Conservation (phyloP, 2,113 vertebrate species). For the Marmota flaviventris region DNA sequence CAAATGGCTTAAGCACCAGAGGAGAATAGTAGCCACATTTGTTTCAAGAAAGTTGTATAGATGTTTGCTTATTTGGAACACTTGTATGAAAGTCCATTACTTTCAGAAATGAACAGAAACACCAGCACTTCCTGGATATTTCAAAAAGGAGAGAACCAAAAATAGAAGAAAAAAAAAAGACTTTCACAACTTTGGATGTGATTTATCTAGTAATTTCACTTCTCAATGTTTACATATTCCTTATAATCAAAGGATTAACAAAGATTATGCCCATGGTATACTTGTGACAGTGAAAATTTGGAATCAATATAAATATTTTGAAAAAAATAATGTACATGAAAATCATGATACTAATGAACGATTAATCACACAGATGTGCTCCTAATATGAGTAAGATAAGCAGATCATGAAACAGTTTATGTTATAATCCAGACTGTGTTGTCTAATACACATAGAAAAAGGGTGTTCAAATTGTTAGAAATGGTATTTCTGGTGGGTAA, state of each 20-base stretch:
- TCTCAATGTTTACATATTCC: conserved; percentile 9
- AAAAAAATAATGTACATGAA: background rate
- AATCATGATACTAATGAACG: background rate
- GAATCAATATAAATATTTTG: conserved; percentile 15
- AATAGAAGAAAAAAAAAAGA: background rate
- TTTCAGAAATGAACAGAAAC: conserved; percentile 43
- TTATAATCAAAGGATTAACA: background rate
- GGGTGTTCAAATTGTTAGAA: background rate
- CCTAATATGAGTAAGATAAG: background rate
- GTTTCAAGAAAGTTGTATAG: conserved; percentile 13
- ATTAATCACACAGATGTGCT: background rate
- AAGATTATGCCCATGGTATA: background rate
- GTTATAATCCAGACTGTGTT: background rate
- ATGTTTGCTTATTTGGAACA: background rate
- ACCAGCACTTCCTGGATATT: background rate
- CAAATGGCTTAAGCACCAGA: background rate
- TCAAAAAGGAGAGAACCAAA: background rate
- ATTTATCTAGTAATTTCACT: background rate
- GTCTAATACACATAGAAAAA: background rate
- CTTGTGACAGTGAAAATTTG: background rate
- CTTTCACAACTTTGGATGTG: background rate
- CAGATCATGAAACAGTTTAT: background rate
- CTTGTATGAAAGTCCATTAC: conserved; percentile 31
- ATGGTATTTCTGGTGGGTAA: background rate
- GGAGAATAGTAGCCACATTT: background rate